Conservation (phyloP, 2,113 vertebrate genomes). For the Leptobrachium ailaonicum region DNA sequence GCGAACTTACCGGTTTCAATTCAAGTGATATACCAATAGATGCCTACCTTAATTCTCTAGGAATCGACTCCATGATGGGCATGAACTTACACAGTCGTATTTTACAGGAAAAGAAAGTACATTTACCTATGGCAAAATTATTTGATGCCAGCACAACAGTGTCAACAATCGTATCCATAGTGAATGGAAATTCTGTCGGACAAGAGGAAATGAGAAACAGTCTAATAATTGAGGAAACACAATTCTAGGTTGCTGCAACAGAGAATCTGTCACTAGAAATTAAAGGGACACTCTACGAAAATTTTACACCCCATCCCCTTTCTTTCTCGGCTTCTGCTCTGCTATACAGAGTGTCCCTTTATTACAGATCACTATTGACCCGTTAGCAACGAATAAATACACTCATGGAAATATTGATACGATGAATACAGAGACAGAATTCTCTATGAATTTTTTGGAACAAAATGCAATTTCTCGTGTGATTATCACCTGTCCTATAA, state of each 20-base stretch:
- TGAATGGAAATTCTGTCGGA: constrained; percentile 55
- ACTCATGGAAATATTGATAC: too few relatives aligned
- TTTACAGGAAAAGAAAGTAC: constrained; percentile 71
- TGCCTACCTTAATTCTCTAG: constrained; percentile 64
- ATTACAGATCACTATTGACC: too few relatives aligned
- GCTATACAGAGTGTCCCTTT: too few relatives aligned
- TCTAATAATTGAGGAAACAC: not conserved
- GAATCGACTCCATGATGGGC: constrained; percentile 81
- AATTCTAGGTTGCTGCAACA: not conserved
- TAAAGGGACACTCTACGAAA: too few relatives aligned
- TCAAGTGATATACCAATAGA: constrained; percentile 66
- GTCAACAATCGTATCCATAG: constrained; percentile 60
- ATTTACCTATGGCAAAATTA: constrained; percentile 72
- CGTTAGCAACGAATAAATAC: too few relatives aligned
- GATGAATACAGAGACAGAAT: too few relatives aligned
- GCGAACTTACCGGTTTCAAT: constrained; percentile 59
- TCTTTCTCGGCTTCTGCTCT: too few relatives aligned
- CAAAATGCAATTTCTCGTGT: too few relatives aligned
- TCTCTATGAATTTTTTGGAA: too few relatives aligned
- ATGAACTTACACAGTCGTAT: constrained; percentile 80
- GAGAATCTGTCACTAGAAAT: too few relatives aligned
- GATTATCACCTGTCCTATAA: too few relatives aligned
- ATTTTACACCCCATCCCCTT: too few relatives aligned
- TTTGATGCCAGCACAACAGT: constrained; percentile 77
- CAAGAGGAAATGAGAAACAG: not conserved